These are phyloP conservation scores for Magallana angulata DNA, from an alignment of 1,140 invertebrate genomes.

Conservation along the genomic window DNA sequence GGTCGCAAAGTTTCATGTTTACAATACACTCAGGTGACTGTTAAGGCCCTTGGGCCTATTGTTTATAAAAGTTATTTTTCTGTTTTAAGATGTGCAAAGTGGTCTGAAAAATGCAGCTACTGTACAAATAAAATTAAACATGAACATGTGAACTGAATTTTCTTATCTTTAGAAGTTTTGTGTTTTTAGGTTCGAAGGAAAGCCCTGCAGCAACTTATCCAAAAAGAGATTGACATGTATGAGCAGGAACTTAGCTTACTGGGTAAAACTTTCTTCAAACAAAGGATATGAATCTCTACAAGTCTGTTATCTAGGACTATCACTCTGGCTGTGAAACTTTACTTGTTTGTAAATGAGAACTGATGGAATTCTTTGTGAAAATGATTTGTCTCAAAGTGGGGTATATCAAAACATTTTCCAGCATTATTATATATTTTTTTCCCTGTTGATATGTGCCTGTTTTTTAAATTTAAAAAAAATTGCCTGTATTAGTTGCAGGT, in stretches of 20 bases:
- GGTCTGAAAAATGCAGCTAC: too few relatives aligned
- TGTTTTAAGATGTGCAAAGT: too few relatives aligned
- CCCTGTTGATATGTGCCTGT: too few relatives aligned
- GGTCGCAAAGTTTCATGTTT: too few relatives aligned
- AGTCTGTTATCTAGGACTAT: neutral
- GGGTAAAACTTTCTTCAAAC: conserved; percentile 71
- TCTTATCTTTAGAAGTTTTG: too few relatives aligned
- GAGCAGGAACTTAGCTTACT: conserved; percentile 62
- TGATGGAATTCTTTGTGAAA: neutral
- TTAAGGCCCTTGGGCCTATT: too few relatives aligned
- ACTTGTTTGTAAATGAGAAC: neutral
- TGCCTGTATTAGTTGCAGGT: too few relatives aligned
- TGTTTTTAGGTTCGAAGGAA: conserved; percentile 62
- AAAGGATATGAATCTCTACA: conserved; percentile 59
- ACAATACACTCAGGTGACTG: too few relatives aligned
- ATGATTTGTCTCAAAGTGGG: neutral
- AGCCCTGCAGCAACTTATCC: conserved; percentile 60
- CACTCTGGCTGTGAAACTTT: neutral
- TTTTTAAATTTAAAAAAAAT: too few relatives aligned
- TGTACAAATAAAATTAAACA: too few relatives aligned
- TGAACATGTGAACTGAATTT: too few relatives aligned
- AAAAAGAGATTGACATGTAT: conserved; percentile 63
- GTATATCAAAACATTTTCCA: conserved; percentile 1
- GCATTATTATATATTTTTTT: neutral
- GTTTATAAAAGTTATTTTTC: too few relatives aligned